Evolutionary conservation across 2,113 vertebrate species (phyloP).

Genomic region (Podocnemis expansa): DNA sequence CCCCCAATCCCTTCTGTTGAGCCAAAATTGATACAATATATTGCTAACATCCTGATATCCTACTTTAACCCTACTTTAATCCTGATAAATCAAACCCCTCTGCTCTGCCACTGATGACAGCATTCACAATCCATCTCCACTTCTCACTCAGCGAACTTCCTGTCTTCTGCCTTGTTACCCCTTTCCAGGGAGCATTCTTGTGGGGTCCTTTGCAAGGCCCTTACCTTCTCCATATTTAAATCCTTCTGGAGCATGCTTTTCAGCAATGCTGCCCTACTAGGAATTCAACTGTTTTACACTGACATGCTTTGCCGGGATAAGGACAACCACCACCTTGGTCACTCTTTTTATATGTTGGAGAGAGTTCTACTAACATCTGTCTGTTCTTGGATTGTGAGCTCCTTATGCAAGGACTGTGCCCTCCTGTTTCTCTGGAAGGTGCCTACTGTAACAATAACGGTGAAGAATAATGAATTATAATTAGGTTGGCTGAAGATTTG

Average conservation of each 20-base stretch:
- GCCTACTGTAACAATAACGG: background rate
- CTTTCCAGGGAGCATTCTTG: background rate
- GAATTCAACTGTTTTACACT: background rate
- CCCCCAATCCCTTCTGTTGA: background rate
- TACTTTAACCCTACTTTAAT: no score
- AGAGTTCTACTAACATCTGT: background rate
- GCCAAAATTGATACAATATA: background rate
- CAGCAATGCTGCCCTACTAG: background rate
- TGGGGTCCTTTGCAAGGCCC: background rate
- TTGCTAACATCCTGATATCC: background rate
- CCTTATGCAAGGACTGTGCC: background rate
- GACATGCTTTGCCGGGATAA: background rate
- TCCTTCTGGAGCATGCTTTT: background rate
- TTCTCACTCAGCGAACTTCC: background rate
- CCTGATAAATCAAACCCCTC: background rate
- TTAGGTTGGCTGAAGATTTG: background rate
- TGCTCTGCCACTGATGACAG: fast-evolving
- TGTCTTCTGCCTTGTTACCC: background rate
- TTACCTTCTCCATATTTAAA: background rate
- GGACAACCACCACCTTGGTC: background rate
- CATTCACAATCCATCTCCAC: background rate
- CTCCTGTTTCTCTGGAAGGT: background rate
- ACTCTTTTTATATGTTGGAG: background rate
- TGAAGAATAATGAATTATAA: background rate
- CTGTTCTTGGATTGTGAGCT: background rate